Percentiles rank a stretch among this genome's conserved stretches.
Conservation (phyloP, 2,888 invertebrate species). For the Nomada flava region DNA sequence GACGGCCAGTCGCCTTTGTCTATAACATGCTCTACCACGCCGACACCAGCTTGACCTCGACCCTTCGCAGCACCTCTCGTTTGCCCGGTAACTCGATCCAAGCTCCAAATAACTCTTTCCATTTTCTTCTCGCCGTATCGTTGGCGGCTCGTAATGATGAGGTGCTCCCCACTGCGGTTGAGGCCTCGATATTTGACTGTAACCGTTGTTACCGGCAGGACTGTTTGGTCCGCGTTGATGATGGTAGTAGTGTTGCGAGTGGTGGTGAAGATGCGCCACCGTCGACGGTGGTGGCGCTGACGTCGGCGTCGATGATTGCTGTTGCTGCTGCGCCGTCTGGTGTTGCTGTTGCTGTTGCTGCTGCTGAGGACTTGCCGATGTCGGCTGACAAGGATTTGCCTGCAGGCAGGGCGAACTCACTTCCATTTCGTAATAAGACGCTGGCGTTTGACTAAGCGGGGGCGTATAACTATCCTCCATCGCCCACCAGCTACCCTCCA, state of each 20-base stretch:
- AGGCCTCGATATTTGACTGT: conserved; percentile 81
- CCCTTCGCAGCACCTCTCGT: conserved; percentile 89
- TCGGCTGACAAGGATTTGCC: conserved; percentile 77
- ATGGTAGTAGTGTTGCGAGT: conserved; percentile 77
- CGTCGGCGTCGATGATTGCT: conserved; percentile 59
- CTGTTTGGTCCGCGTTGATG: conserved; percentile 64
- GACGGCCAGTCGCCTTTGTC: conserved; percentile 94
- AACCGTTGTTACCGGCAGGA: conserved; percentile 75
- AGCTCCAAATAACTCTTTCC: conserved; percentile 95
- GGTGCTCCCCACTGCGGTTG: conserved; percentile 82
- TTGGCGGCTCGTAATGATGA: conserved; percentile 86
- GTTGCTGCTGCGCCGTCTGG: conserved; percentile 75
- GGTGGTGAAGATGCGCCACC: conserved; percentile 69
- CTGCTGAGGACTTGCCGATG: conserved; percentile 69
- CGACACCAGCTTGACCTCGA: conserved; percentile 91
- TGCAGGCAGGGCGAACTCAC: conserved; percentile 79
- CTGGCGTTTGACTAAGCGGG: conserved; percentile 74
- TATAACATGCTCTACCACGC: conserved; percentile 91
- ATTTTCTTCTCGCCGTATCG: conserved; percentile 94
- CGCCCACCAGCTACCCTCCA: conserved; percentile 83
- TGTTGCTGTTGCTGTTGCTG: conserved; percentile 69
- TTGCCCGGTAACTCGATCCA: conserved; percentile 85
- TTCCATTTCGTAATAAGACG: conserved; percentile 82
- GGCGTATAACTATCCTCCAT: conserved; percentile 81
- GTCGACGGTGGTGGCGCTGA: conserved; percentile 59